Base-by-base conservation (phyloP, 2,113 vertebrate genomes). In the Otus sunia region DNA sequence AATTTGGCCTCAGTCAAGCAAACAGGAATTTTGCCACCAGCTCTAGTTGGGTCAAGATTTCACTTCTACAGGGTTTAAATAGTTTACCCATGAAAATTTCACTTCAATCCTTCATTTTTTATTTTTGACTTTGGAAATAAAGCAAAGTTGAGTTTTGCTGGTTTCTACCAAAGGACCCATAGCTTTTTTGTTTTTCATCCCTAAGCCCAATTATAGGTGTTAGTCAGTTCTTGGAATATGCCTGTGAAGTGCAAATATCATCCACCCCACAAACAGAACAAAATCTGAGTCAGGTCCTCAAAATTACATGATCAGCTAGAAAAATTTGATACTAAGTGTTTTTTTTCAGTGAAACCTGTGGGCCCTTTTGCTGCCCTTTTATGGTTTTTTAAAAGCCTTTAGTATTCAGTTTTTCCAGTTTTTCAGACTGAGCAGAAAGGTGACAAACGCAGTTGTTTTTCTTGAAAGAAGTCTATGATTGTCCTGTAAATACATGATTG, bases 211-310 rank as follows among this genome's bases (percentile, higher is more conserved):
- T 88, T 68, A 29, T 29, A 76, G 66, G 45, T 58, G 85, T 94
- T 95, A 96, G 58, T 94, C 94, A 96, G 75, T 80, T 86, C 81
- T 90, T 88, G 43, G 81, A 95, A 68, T 68, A 30, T 45, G 69
- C 87, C 67, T 74, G 14, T 93, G 81, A 92, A 88, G 67, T 66
- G 88, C 75, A 88, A n/a, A 80, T 76, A 73, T 29, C 87, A 73
- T 68, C 85, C 36, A 50, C 78, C 71, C 81, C 88, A 60, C 80
- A 55, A 79, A 55, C 41, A 88, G 91, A 82, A 77, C 47, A 76
- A 74, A 93, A 94, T 50, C 93, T 96, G 96, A 96, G 85, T 96
- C 94, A 96, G 90, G 77, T 69, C 85, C 78, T 95, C 78, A 59
- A 71, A 96, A 75, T 90, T 86, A 83, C 81, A 73, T 6, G 41